Percentiles rank a stretch among this genome's conserved stretches.
Conservation (phyloP, 2,888 invertebrate species). For the Erannis defoliaria region DNA sequence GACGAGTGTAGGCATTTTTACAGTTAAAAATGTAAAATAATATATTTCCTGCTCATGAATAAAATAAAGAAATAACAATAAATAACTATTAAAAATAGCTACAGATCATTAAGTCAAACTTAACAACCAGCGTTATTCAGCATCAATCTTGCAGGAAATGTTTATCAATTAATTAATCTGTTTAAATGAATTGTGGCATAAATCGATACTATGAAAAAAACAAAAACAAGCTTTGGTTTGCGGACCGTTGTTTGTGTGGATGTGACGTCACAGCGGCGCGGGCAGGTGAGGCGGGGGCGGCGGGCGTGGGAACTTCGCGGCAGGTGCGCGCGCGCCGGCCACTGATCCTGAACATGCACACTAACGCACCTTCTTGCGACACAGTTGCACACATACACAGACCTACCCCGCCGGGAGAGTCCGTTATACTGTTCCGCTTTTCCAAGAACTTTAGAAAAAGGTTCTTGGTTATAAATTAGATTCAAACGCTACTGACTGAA, state of each 20-base stretch:
- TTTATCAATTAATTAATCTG: conserved; percentile 56
- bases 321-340: conserved; percentile 85
- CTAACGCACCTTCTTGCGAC: conserved; percentile 50
- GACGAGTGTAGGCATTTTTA: too few species aligned
- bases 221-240: conserved; percentile 64
- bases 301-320: conserved; percentile 83
- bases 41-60: not conserved
- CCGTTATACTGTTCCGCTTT: conserved; percentile 80
- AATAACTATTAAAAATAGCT: conserved; percentile 1
- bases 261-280: conserved; percentile 71
- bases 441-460: conserved; percentile 49
- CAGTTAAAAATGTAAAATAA: not conserved
- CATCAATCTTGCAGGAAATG: conserved; percentile 37
- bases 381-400: conserved; percentile 50
- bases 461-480: conserved; percentile 18
- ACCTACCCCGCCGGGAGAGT: conserved; percentile 53
- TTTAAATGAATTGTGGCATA: conserved; percentile 55
- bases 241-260: conserved; percentile 75
- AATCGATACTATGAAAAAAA: conserved; percentile 53
- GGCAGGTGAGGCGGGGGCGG: conserved; percentile 47
- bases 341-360: conserved; percentile 84
- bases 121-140: conserved; percentile 23
- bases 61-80: not conserved
- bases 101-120: conserved; percentile 12
- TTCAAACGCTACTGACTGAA: not conserved